phyloP scores from a whole-genome alignment of 2,113 vertebrate species.

The Cephalopterus ornatus region DNA sequence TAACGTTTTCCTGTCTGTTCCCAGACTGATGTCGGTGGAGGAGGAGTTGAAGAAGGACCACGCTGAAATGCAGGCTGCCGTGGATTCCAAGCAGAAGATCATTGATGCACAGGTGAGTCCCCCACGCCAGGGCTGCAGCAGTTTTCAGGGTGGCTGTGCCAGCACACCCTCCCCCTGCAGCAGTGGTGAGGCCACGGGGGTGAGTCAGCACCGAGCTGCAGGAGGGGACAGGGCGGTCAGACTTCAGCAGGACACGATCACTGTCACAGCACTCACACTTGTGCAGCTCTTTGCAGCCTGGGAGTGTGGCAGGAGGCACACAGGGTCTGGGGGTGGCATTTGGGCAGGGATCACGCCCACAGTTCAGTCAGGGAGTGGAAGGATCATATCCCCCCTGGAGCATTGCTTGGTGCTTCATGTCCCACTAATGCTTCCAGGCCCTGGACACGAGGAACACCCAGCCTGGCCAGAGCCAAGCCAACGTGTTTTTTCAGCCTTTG shows the following conservation, averaged over 20 bases:
- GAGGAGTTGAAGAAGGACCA: slow-evolving; percentile 99
- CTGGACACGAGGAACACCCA: not conserved
- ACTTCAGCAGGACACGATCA: not conserved
- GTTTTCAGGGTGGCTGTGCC: not conserved
- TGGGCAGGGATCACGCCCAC: not conserved
- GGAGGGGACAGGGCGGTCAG: not conserved
- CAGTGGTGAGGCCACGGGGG: fast-evolving
- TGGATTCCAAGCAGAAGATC: slow-evolving; percentile 98
- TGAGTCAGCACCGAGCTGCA: not conserved
- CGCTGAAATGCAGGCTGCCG: slow-evolving; percentile 95
- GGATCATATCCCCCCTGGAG: not conserved
- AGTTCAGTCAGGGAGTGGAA: not conserved
- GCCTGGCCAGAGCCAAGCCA: not conserved
- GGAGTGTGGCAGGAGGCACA: not conserved
- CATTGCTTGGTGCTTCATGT: not conserved
- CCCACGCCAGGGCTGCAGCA: not conserved
- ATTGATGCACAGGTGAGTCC: slow-evolving; percentile 92
- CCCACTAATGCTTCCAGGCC: not conserved
- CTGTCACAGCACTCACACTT: not conserved
- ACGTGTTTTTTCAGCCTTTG: not conserved
- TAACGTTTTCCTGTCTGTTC: not conserved
- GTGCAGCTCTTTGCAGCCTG: not conserved
- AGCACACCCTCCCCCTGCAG: not conserved
- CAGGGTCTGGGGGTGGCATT: not conserved
- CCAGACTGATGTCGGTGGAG: slow-evolving; percentile 96